A percentile compares a stretch with the other conserved stretches of the same genome.
These are phyloP conservation scores for Nipponacmea schrenckii DNA, from an alignment of 2,888 invertebrate species.

Conservation along the genomic window DNA sequence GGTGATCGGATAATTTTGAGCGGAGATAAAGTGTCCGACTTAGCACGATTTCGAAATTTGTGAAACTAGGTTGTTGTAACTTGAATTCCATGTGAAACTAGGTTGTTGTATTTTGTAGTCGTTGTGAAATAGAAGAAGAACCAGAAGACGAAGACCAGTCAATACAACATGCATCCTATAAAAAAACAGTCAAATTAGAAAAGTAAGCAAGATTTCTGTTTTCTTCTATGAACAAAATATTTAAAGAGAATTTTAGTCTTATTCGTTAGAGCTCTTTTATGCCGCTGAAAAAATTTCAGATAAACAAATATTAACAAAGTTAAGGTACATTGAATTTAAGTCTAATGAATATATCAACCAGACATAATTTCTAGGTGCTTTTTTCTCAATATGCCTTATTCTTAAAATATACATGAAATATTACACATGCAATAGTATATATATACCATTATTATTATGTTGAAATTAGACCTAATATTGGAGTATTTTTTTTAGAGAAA, in stretches of 20 bases:
- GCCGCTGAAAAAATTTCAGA: background rate
- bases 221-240: background rate
- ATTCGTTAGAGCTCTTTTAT: background rate
- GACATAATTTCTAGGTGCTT: too few species aligned
- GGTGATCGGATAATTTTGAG: too few species aligned
- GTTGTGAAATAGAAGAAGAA: constrained; percentile 64
- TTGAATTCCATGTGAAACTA: too few species aligned
- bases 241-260: background rate
- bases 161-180: constrained; percentile 43
- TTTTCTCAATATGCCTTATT: too few species aligned
- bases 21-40: too few species aligned
- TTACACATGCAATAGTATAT: too few species aligned
- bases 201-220: constrained; percentile 34
- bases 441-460: background rate
- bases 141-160: constrained; percentile 64
- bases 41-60: too few species aligned
- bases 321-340: too few species aligned
- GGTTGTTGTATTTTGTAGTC: constrained; percentile 42
- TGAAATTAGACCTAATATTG: background rate
- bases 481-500: constrained; percentile 39
- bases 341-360: too few species aligned
- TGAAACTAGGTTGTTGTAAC: background rate
- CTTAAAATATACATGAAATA: too few species aligned
- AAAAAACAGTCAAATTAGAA: constrained; percentile 55
- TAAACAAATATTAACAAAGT: too few species aligned